phyloP scores from a whole-genome alignment of 2,113 vertebrate genomes.

The Hippocampus guttulatus region DNA sequence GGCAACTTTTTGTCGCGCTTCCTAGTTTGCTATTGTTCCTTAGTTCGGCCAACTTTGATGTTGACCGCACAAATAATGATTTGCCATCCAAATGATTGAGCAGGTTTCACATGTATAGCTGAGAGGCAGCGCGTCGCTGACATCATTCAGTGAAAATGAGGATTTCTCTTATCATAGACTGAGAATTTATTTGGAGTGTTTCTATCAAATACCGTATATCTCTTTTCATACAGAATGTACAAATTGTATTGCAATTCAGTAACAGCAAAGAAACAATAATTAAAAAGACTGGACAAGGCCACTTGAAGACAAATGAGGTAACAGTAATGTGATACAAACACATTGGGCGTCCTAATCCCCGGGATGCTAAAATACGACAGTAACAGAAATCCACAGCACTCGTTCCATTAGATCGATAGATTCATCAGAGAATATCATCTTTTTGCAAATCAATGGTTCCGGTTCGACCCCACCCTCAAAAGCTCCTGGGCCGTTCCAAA shows the following conservation, averaged over 20 bases:
- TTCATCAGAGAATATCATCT: background rate
- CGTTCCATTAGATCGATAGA: background rate
- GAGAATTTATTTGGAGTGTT: slow-evolving; percentile 51
- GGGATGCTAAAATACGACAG: background rate
- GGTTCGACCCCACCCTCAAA: background rate
- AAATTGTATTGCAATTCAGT: slow-evolving; percentile 1
- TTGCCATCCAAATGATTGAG: too few species aligned
- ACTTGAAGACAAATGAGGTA: slow-evolving; percentile 14
- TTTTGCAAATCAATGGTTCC: background rate
- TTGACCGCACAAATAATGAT: too few species aligned
- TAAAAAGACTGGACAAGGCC: slow-evolving; percentile 18
- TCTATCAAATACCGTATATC: background rate
- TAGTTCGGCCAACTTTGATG: too few species aligned
- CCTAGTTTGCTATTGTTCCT: too few species aligned
- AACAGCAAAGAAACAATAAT: background rate
- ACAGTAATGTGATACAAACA: background rate
- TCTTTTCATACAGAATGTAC: background rate
- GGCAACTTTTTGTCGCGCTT: too few species aligned
- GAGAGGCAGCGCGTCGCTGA: background rate
- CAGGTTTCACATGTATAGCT: too few species aligned
- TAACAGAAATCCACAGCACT: background rate
- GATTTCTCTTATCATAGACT: background rate
- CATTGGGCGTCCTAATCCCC: background rate
- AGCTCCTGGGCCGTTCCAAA: background rate
- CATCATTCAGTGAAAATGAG: background rate